Base-by-base conservation (phyloP, 1,140 invertebrate species). In the Cydia strobilella region DNA sequence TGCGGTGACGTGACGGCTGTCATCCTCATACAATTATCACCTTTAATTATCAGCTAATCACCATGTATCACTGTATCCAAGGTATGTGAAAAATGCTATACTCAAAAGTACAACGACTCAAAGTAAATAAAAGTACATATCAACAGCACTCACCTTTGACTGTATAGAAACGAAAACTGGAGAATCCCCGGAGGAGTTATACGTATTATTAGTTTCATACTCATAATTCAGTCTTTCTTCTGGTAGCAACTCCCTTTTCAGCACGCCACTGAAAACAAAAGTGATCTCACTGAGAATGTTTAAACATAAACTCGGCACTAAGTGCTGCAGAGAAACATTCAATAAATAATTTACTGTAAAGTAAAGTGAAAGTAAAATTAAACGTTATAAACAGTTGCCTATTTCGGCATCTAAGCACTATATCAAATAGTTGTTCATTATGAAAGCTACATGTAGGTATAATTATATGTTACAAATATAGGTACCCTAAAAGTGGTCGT, bases 111-210 rank as follows among this genome's bases (percentile, higher is more conserved):
- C n/a, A n/a, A n/a, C n/a, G n/a, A n/a, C n/a, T n/a, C n/a, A n/a
- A n/a, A n/a, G n/a, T n/a, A n/a, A n/a, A n/a, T n/a, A n/a, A n/a
- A n/a, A n/a, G n/a, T n/a, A n/a, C n/a, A n/a, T n/a, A n/a, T n/a
- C 25, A 75, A 39, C 27, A 18, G n/a, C n/a, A 77, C 85, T 87
- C 75, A 91, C 90, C 83, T 80, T 87, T 39, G 90, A 89, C 76
- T 88, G 84, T 54, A 91, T 90, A n/a, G 90, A 75, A 18, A 79
- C 80, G 78, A 91, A 91, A 76, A 79, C 82, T 3, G 86, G 81
- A n/a, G 66, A 72, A 20, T 72, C 62, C n/a, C 66, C 35, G 12
- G 63, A 27, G 10, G 80, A 77, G 18, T 62, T 59, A 69, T 81
- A 78, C 18, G 9, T 51, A 74, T 73, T 74, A 73, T 65, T 66